Evolutionary conservation across 2,113 vertebrate genomes (phyloP).

Genomic region (Stigmatopora nigra): DNA sequence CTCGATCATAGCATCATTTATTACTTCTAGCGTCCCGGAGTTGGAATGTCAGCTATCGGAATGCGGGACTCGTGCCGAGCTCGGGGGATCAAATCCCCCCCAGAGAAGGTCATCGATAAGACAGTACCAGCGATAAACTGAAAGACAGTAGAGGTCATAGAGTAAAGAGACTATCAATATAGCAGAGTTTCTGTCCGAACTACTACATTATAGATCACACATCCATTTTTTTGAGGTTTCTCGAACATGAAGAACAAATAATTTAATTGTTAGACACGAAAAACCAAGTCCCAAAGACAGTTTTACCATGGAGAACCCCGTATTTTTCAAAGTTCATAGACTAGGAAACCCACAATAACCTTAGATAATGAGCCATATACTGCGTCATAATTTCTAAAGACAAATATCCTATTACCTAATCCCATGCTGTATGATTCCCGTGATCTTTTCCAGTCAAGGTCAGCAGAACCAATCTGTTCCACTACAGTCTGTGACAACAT

Average conservation of each 20-base stretch:
- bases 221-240: too few relatives aligned
- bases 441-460: constrained; percentile 2
- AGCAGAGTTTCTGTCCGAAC: not conserved
- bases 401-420: not conserved
- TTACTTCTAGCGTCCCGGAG: constrained; percentile 11
- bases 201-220: not conserved
- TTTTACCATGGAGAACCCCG: not conserved
- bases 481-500: not conserved
- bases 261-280: too few relatives aligned
- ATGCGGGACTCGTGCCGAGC: not conserved
- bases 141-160: not conserved
- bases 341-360: not conserved
- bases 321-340: not conserved
- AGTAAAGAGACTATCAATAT: not conserved
- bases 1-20: constrained; percentile 14
- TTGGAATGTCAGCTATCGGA: constrained; percentile 9
- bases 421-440: not conserved
- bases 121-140: constrained; percentile 4
- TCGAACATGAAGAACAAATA: too few relatives aligned
- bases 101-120: constrained; percentile 18
- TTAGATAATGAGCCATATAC: not conserved
- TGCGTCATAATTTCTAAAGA: not conserved
- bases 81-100: constrained; percentile 8
- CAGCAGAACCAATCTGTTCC: not conserved
- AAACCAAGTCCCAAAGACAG: not conserved